These are phyloP conservation scores for Borostomias antarcticus DNA, from an alignment of 2,797 vertebrate species.

Conservation along the genomic window DNA sequence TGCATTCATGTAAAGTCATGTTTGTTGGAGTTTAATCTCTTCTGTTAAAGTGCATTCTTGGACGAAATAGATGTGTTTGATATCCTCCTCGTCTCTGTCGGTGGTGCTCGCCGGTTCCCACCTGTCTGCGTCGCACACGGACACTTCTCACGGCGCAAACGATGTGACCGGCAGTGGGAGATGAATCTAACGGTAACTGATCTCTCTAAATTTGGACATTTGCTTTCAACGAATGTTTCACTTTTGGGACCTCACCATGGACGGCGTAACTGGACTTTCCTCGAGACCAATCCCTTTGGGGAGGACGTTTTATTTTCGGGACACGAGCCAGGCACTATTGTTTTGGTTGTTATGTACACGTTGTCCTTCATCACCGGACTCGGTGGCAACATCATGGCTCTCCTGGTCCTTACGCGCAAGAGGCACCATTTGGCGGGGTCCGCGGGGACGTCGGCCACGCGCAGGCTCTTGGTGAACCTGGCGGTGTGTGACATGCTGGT, in stretches of 20 bases:
- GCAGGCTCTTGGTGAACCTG: conserved; percentile 67
- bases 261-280: conserved; percentile 45
- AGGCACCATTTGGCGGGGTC: conserved; percentile 56
- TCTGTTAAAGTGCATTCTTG: neutral
- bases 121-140: neutral
- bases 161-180: conserved; percentile 23
- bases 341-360: conserved; percentile 65
- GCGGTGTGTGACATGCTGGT: conserved; percentile 75
- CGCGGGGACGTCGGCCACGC: conserved; percentile 58
- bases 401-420: conserved; percentile 59
- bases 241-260: conserved; percentile 34
- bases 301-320: conserved; percentile 65
- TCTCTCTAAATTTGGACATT: conserved; percentile 50
- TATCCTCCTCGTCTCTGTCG: neutral
- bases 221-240: conserved; percentile 58
- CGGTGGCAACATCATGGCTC: conserved; percentile 67
- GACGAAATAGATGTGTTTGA: neutral
- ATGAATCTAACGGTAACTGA: conserved; percentile 62
- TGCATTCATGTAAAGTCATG: neutral
- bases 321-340: conserved; percentile 68
- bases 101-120: neutral
- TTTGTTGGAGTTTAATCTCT: neutral
- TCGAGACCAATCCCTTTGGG: conserved; percentile 45
- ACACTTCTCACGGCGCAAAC: neutral
- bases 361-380: conserved; percentile 65